Conservation (phyloP, 2,797 vertebrate genomes). For the Knipowitschia caucasica region DNA sequence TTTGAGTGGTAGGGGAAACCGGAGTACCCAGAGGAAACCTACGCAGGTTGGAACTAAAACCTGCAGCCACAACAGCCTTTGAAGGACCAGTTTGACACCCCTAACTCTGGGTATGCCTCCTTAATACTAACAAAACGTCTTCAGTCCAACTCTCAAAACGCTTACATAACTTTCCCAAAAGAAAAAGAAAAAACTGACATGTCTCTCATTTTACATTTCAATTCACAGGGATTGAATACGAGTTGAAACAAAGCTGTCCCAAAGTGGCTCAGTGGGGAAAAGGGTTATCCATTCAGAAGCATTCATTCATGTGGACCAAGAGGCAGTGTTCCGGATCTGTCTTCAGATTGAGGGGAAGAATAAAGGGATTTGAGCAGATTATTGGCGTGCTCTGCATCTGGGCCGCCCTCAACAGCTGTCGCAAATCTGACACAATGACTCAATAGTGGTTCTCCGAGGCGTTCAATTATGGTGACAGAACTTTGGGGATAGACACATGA, state of each 20-base stretch:
- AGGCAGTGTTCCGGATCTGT: constrained; percentile 66
- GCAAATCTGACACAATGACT: constrained; percentile 33
- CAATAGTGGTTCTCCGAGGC: constrained; percentile 36
- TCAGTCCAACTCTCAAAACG: not conserved
- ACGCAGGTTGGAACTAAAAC: too few relatives aligned
- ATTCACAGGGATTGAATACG: constrained; percentile 48
- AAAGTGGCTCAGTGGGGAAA: constrained; percentile 21
- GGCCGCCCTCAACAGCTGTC: constrained; percentile 62
- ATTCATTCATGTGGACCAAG: constrained; percentile 61
- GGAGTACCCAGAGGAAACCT: too few relatives aligned
- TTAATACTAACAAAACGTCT: too few relatives aligned
- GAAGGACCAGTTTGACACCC: too few relatives aligned
- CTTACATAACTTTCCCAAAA: not conserved
- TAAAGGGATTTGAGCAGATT: constrained; percentile 68
- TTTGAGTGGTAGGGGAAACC: too few relatives aligned
- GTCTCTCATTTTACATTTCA: constrained; percentile 58
- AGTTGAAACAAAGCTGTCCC: constrained; percentile 46
- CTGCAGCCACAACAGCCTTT: too few relatives aligned
- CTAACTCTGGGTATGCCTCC: too few relatives aligned
- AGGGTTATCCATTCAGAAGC: constrained; percentile 43
- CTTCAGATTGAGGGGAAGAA: constrained; percentile 59
- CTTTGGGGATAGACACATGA: constrained; percentile 39
- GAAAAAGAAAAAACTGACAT: constrained; percentile 47
- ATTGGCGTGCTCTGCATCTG: constrained; percentile 61
- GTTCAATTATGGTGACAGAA: constrained; percentile 47